Percentiles rank a stretch among this genome's conserved stretches.
Evolutionary conservation across 53 echinoderm and acorn worm species (phyloP).

Genomic region (Zoroaster sp.): DNA sequence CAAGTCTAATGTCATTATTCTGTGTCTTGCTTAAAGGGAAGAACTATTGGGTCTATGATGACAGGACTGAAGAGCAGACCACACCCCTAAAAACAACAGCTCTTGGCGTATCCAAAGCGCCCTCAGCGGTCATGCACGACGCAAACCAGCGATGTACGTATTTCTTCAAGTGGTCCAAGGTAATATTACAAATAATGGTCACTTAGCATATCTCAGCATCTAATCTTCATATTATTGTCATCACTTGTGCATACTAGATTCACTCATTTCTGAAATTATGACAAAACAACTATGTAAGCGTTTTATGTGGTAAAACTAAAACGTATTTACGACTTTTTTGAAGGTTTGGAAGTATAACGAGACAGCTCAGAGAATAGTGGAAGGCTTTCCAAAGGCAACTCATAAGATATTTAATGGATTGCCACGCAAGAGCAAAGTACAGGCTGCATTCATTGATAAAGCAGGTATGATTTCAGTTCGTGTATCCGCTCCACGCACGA

Average conservation of each 20-base stretch:
- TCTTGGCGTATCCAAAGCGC: constrained; percentile 15
- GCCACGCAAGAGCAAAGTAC: constrained; percentile 34
- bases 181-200: too few relatives aligned
- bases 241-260: too few relatives aligned
- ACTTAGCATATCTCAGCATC: too few relatives aligned
- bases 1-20: too few relatives aligned
- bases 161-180: constrained; percentile 65
- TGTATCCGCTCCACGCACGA: background rate
- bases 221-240: too few relatives aligned
- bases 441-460: constrained; percentile 45
- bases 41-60: constrained; percentile 62
- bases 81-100: constrained; percentile 8
- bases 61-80: background rate
- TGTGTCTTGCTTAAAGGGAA: background rate
- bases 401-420: constrained; percentile 42
- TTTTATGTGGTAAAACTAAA: too few relatives aligned
- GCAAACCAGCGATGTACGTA: constrained; percentile 41
- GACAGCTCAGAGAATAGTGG: background rate
- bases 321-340: too few relatives aligned
- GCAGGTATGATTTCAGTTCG: background rate
- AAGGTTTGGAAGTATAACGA: constrained; percentile 73
- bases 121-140: constrained; percentile 62
- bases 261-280: too few relatives aligned
- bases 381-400: constrained; percentile 3
- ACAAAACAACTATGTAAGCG: too few relatives aligned